Percentiles rank a stretch among this genome's conserved stretches.
These are phyloP conservation scores for Sinelater perroti DNA, from an alignment of 2,888 invertebrate species.

Conservation along the genomic window DNA sequence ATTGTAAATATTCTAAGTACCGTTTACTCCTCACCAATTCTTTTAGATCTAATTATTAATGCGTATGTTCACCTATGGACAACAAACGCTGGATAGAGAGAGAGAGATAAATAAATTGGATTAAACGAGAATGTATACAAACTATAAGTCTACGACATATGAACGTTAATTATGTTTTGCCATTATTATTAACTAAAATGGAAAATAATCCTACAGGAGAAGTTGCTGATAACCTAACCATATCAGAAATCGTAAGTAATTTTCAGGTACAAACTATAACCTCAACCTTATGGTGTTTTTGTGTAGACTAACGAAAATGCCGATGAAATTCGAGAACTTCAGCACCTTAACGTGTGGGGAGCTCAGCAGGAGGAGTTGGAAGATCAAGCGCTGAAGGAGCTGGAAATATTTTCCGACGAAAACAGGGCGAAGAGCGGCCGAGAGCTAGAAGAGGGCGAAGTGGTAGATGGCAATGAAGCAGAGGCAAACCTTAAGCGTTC, in stretches of 20 bases:
- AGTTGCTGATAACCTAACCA: too few species aligned
- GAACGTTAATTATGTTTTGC: too few species aligned
- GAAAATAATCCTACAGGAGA: too few species aligned
- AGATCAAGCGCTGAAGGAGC: conserved; percentile 56
- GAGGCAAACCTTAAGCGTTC: not conserved
- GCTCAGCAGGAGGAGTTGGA: conserved; percentile 55
- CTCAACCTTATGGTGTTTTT: not conserved
- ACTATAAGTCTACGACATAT: too few species aligned
- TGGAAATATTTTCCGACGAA: conserved; percentile 53
- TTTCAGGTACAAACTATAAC: not conserved
- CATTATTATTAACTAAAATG: too few species aligned
- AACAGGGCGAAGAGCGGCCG: conserved; percentile 18
- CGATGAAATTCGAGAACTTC: conserved; percentile 40
- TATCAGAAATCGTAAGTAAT: not conserved
- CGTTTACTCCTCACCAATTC: too few species aligned
- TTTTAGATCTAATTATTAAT: too few species aligned
- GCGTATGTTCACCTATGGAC: too few species aligned
- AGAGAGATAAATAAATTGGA: too few species aligned
- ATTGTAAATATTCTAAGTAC: too few species aligned
- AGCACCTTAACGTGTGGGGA: conserved; percentile 57
- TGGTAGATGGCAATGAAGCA: conserved; percentile 36
- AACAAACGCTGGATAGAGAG: too few species aligned
- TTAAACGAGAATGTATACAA: too few species aligned
- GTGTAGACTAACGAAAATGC: not conserved
- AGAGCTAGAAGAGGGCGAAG: conserved; percentile 49